Evolutionary conservation across 2,113 vertebrate genomes (phyloP).

Genomic region (Chrysemys picta): DNA sequence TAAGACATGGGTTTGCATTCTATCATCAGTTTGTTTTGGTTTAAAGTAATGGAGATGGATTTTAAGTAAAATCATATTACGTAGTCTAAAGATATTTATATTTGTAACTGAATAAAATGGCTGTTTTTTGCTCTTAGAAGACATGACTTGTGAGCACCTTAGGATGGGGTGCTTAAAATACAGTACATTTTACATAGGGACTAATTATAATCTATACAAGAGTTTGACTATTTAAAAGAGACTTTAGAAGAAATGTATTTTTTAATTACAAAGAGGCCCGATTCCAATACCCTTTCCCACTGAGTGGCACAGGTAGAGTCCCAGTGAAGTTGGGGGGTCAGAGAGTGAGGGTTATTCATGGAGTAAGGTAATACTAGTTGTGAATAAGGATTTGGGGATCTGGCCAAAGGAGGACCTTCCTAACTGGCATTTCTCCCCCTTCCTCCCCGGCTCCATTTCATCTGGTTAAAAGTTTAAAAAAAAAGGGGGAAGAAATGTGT

Average conservation of each 20-base stretch:
- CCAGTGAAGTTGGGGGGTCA: not conserved
- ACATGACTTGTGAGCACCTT: not conserved
- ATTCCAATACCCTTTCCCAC: not conserved
- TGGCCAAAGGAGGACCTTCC: not conserved
- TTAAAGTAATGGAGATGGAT: not conserved
- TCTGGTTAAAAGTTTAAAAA: not conserved
- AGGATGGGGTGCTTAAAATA: not conserved
- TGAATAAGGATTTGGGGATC: not conserved
- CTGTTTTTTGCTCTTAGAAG: not conserved
- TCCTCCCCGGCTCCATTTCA: not conserved
- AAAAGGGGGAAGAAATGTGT: not conserved
- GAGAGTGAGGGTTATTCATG: not conserved
- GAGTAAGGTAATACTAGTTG: not conserved
- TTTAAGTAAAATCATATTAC: not conserved
- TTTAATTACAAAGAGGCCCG: not conserved
- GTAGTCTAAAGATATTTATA: not conserved
- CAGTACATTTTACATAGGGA: not conserved
- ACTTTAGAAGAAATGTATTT: not conserved
- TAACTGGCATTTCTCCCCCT: not conserved
- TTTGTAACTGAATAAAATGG: not conserved
- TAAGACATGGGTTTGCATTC: not conserved
- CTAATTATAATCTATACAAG: not conserved
- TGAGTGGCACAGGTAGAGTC: not conserved
- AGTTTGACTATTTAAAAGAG: not conserved
- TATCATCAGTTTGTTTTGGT: not conserved